Conservation (phyloP, 2,113 vertebrate species). For the Corydoras sp. region DNA sequence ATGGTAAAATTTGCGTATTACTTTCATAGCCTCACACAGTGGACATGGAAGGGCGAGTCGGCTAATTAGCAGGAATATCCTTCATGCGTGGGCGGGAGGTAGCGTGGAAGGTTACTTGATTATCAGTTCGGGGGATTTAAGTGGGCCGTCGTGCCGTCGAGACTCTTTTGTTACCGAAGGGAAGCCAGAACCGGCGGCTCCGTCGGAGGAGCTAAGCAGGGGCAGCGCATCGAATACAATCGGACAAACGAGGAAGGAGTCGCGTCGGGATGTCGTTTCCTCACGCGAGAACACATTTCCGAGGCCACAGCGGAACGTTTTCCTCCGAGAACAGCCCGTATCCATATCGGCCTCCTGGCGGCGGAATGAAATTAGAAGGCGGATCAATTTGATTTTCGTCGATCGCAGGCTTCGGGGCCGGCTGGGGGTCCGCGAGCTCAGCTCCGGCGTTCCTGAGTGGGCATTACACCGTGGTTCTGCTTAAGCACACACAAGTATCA, state of each 20-base stretch:
- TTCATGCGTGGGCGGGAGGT: conserved; percentile 28
- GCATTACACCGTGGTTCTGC: conserved; percentile 8
- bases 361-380: conserved; percentile 6
- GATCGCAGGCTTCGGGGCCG: background rate
- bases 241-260: background rate
- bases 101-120: conserved; percentile 3
- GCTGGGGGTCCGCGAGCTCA: background rate
- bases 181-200: background rate
- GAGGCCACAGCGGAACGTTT: background rate
- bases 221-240: background rate
- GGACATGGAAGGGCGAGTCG: conserved; percentile 19
- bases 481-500: conserved; percentile 27
- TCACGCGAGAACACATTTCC: background rate
- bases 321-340: background rate
- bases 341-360: background rate
- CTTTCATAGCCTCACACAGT: conserved; percentile 14
- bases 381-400: conserved; percentile 20
- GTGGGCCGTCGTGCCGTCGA: conserved; percentile 35
- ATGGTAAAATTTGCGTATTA: conserved; percentile 34
- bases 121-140: conserved; percentile 32
- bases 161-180: conserved; percentile 22
- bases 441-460: conserved; percentile 12
- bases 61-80: conserved; percentile 58
- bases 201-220: conserved; percentile 12
- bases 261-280: background rate